A percentile compares a stretch with the other conserved stretches of the same genome.
These are phyloP conservation scores for Dendrolimus kikuchii DNA, from an alignment of 1,140 invertebrate genomes.

Conservation along the genomic window DNA sequence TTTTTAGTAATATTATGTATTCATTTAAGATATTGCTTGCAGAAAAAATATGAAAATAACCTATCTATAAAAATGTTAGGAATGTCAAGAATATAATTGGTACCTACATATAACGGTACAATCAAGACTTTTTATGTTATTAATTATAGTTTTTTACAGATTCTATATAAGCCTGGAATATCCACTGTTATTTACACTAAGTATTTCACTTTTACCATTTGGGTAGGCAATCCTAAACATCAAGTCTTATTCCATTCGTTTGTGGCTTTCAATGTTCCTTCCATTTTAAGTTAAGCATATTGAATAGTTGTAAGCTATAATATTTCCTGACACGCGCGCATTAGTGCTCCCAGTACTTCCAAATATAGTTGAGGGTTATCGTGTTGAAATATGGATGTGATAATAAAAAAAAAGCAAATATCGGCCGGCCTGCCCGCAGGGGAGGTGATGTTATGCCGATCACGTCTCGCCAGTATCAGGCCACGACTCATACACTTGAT, in stretches of 20 bases:
- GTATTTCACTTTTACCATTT: neutral
- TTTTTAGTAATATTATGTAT: no score
- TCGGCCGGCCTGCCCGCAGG: constrained; percentile 35
- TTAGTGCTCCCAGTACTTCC: constrained; percentile 55
- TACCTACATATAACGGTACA: no score
- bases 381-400: constrained; percentile 65
- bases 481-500: constrained; percentile 25
- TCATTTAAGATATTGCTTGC: no score
- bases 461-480: constrained; percentile 42
- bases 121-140: no score
- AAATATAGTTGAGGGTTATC: constrained; percentile 61
- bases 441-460: constrained; percentile 32
- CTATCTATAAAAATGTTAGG: no score
- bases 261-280: constrained; percentile 16
- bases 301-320: constrained; percentile 38
- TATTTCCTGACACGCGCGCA: constrained; percentile 61
- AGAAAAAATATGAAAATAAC: no score
- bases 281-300: constrained; percentile 36
- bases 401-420: constrained; percentile 67
- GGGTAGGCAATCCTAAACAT: constrained; percentile 4
- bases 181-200: no score
- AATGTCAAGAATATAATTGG: no score
- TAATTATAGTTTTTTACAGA: no score
- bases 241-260: constrained; percentile 54
- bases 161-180: no score